These are phyloP conservation scores for Syritta pipiens DNA, from an alignment of 2,888 invertebrate species.

Conservation along the genomic window DNA sequence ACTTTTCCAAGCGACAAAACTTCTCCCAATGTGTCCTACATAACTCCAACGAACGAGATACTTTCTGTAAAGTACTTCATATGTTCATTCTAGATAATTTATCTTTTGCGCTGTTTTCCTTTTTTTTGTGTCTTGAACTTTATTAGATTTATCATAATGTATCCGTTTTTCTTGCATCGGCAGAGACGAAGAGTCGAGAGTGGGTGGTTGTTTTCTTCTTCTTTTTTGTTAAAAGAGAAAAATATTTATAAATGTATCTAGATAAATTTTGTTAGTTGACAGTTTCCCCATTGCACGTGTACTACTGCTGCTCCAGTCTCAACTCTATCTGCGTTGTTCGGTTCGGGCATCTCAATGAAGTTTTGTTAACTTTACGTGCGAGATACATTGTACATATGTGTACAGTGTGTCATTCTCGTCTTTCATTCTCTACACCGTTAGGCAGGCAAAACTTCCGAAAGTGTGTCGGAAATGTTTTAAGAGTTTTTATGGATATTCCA, in stretches of 20 bases:
- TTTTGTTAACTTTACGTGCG: conserved; percentile 15
- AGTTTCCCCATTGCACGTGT: conserved; percentile 35
- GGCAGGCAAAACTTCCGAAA: conserved; percentile 40
- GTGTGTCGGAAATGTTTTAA: conserved; percentile 45
- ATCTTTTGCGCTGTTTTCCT: conserved; percentile 21
- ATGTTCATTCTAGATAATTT: conserved; percentile 22
- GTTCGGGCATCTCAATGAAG: background rate
- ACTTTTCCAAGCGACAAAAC: conserved; percentile 7
- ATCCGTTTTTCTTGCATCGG: conserved; percentile 12
- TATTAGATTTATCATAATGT: conserved; percentile 44
- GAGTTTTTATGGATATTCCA: conserved; percentile 25
- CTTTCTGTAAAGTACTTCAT: background rate
- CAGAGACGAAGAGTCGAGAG: background rate
- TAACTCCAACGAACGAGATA: background rate
- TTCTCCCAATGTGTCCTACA: background rate
- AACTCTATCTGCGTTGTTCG: background rate
- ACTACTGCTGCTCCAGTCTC: background rate
- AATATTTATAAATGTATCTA: conserved; percentile 22
- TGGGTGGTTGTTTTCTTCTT: background rate
- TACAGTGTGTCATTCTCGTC: conserved; percentile 7
- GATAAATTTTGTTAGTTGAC: conserved; percentile 42
- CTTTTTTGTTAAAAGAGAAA: too few species aligned
- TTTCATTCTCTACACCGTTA: conserved; percentile 6
- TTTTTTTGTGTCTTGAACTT: conserved; percentile 4
- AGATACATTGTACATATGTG: background rate